Base-by-base conservation (phyloP, 2,888 invertebrate species). In the Tethea ocularis region DNA sequence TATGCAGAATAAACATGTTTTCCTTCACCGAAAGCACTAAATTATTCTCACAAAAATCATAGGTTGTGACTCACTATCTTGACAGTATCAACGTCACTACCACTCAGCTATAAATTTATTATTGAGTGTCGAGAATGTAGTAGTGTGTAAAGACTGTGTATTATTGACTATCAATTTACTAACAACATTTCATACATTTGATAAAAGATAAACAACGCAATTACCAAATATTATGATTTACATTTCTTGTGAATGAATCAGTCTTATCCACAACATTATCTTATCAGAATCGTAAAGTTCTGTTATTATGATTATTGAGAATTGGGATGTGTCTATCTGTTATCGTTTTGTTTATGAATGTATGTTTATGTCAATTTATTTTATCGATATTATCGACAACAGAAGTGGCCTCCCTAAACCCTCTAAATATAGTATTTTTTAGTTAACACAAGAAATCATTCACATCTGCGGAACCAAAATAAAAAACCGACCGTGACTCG, bases 351-450 rank as follows among this genome's bases (percentile, higher is more conserved):
- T 20, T 46, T 46, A 46, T 46, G 46, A 46, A 46, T 46, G 46
- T 20, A 51, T 26, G 15, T 4, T 8, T 33, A 51, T n/a, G 24
- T 55, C 1, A 33, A 26, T n/a, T 20, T 60, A 29, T 52, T 51
- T 58, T 59, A 57, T 59, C 52, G 56, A 58, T 56, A 36, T 56
- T 60, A 71, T 72, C 75, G 71, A 69, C 68, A 64, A 60, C 54
- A 57, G 57, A 53, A 54, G 33, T 59, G 64, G 59, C 81, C 59
- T 64, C 82, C 62, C 84, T 82, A 77, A 52, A 41, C 57, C 52
- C 10, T 67, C 75, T 83, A 87, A 83, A 83, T 82, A 84, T 86
- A 87, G 77, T 77, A 73, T 67, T 77, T 82, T 81, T 77, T 77
- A 77, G 79, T 80, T 77, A 77, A 78, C 71, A 78, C 71, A 71